Evolutionary conservation across 2,113 vertebrate genomes (phyloP), one percentile per base, ranked within the genome.

Genomic region (Motacilla tschutschensis): DNA sequence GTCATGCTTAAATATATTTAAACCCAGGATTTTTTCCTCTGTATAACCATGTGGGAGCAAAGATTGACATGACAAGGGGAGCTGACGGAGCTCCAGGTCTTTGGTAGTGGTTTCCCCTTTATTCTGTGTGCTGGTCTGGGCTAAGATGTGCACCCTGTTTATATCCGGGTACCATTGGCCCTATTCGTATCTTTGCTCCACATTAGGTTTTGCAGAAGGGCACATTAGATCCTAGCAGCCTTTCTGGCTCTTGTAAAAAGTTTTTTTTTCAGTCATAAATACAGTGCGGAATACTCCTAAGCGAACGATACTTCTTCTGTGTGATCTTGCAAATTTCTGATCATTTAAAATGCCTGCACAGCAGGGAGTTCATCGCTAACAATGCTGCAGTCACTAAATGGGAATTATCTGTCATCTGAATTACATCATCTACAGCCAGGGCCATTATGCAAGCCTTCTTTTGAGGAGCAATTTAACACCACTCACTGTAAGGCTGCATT

Each of bases 321-420:
- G 62, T 4, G 20, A 82, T 46, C 43, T 44, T 50, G 33, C 35
- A 36, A 59, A 46, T 57, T 87, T 78, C 70, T 73, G 38, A 43
- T 38, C 22, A 43, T 66, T 90, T 77, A 64, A 84, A 93, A 80
- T 25, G 79, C 28, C 64, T 71, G 18, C 58, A 51, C 55, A 72
- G 66, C 11, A 43, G 26, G 11, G 25, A 90, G 50, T 57, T 65
- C 17, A 64, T 62, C 0, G 0, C 26, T 74, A 71, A 93, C 84
- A 91, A 94, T 43, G 71, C 35, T 43, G 22, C 60, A 83, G 83
- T 82, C 77, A 87, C 73, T 88, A 92, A 91, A 93, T 75, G 60
- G 21, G 63, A 86, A 85, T 85, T 93, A 92, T 93, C 83, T 93
- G 66, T 71, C 87, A 88, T 87, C 79, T 69, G 66, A 85, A 83